Base-by-base conservation (phyloP, 2,113 vertebrate species). In the Hemiscyllium ocellatum region DNA sequence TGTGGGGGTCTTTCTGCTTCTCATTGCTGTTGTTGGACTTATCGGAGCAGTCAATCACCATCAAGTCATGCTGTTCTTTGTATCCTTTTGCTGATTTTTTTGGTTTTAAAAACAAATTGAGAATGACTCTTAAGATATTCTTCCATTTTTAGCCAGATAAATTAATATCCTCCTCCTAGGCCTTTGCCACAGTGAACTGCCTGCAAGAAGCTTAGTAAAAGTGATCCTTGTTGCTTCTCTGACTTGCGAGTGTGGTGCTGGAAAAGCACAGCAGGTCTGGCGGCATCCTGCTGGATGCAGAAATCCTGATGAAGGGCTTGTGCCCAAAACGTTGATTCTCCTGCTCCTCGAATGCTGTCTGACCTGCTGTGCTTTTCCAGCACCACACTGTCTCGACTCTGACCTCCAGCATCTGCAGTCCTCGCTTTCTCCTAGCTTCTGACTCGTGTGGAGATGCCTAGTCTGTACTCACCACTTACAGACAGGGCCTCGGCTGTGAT, bases 51-150 rank as follows among this genome's bases (percentile, higher is more conserved):
- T 98, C 56, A 98, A 98, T 96, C 98, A 99, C 96, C 98, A 99
- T 97, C 98, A 99, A 98, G 98, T 99, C 96, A 98, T 99, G 98
- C 98, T 99, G 0, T 99, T 99, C 97, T 99, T 99, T 96, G 98
- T 99, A 99, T 99, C 98, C 98, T 99, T 97, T 94, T 78, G 26
- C 33, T 96, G 95, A 68, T 47, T 90, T 90, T 10, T 61, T 29
- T 52, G 13, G 33, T 22, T 93, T 66, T 76, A 76, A 93, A n/a
- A 93, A 2, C 20, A n/a, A 90, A 65, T 65, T 61, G 29, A 22
- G 61, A 37, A 91, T n/a, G n/a, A 37, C 65, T 91, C 15, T 61
- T 22, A 83, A 42, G 37, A 4, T 83, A 42, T 83, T 47, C 80
- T 47, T 83, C n/a, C 17, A 7, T 42, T 47, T 83, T 37, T 83